Evolutionary conservation across 2,888 invertebrate genomes (phyloP).

Genomic region (Euphydryas editha): DNA sequence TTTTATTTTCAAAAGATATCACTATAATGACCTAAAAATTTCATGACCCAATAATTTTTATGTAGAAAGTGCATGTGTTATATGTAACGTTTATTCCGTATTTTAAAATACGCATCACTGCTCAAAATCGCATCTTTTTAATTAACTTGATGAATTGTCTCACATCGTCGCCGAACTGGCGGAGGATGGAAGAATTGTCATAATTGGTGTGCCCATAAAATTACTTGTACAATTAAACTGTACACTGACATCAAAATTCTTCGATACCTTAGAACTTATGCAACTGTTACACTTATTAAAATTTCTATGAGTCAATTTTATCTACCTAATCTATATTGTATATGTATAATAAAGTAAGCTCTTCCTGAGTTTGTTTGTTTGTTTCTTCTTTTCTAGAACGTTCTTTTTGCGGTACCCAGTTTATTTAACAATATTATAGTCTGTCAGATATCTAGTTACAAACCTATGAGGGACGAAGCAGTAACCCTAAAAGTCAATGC

Average conservation of each 20-base stretch:
- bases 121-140: constrained; percentile 12
- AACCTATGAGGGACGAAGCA: no score
- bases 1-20: no score
- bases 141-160: constrained; percentile 25
- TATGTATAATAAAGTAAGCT: no score
- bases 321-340: neutral
- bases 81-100: neutral
- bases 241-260: constrained; percentile 34
- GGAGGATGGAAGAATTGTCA: constrained; percentile 36
- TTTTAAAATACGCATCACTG: neutral
- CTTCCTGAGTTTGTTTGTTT: no score
- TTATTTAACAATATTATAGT: no score
- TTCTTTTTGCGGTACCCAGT: no score
- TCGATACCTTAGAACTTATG: constrained; percentile 12
- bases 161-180: constrained; percentile 41
- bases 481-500: no score
- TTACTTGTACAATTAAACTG: constrained; percentile 44
- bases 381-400: no score
- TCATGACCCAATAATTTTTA: no score
- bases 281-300: constrained; percentile 6
- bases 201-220: constrained; percentile 47
- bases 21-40: no score
- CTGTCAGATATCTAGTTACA: no score
- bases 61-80: no score
- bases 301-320: neutral